Base-by-base conservation (phyloP, 2,113 vertebrate species). In the Crotalus helleri region DNA sequence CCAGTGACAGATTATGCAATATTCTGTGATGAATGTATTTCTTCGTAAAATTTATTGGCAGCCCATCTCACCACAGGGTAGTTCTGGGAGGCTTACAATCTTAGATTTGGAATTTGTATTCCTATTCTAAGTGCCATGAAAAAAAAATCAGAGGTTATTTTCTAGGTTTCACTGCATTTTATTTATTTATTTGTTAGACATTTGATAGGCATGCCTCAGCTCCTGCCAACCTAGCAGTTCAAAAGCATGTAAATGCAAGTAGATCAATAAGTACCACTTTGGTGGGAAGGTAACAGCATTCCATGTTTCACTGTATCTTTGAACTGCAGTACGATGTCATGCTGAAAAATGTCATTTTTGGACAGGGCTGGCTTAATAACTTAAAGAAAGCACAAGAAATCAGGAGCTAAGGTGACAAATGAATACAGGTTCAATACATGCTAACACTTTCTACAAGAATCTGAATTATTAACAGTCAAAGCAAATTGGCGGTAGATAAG, bases 71-170 rank as follows among this genome's bases (percentile, higher is more conserved):
- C 26, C 61, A 13, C 29, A 69, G 11, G 61, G 61, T 69, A 69
- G 13, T 69, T 69, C 11, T n/a, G 29, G 61, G 29, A 15, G 29
- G 12, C 61, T n/a, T 69, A 69, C 12, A 69, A 69, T 69, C 0
- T n/a, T 69, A 69, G 13, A n/a, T 69, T 29, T 69, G 61, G 90
- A 86, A 92, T 94, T 46, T 57, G n/a, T 69, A 92, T 64, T 64
- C 19, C 87, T 49, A 91, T 81, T 58, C 26, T 89, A 33, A 19
- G 90, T 61, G 92, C 69, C 10, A 39, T 53, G 5, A 29, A 29
- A 74, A 33, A 59, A 26, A 39, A 24, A 26, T 10, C 61, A 53
- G 59, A 33, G 17, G 4, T 90, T 74, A 74, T 87, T 58, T 58
- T 89, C 33, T 13, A 39, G 33, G 55, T 44, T 58, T 58, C 23